Base-by-base conservation (phyloP, 2,113 vertebrate species). In the Apaloderma vittatum region DNA sequence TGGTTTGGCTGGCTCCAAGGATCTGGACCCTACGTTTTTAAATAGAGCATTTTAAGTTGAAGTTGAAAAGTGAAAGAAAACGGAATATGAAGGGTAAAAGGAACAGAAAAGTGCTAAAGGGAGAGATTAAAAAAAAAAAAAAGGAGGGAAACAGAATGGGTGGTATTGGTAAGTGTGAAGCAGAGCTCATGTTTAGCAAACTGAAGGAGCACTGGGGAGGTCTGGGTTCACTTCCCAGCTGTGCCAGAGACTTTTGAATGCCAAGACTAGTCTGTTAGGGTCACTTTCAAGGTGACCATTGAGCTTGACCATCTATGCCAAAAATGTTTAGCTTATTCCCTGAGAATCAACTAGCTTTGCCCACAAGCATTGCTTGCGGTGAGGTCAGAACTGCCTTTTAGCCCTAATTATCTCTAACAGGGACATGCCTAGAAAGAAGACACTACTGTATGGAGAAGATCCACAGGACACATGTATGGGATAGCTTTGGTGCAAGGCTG, bases 1-100 rank as follows among this genome's bases (percentile, higher is more conserved):
- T 96, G 96, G 95, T 91, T 97, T 97, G 90, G 94, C 94, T 96
- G 94, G 76, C 88, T 93, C 59, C 8, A 4, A 95, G 90, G 94
- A 95, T 93, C 80, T 97, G 88, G 86, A n/a, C 90, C 88, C 68
- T 86, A 67, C 67, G 21, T 84, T 95, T 93, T 96, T 88, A 97
- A 94, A 96, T 45, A 90, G 20, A 92, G 32, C 57, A 80, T 93
- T 96, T 94, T 57, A 88, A 87, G 63, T 55, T 70, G 52, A 83
- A 93, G 86, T 90, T 82, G 81, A 93, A 93, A 97, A 90, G 90
- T 61, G 75, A 86, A 97, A 86, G 86, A 92, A 88, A 95, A 77
- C 0, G 6, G 92, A 93, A 40, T 88, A 84, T 54, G 82, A 78
- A 96, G 92, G 90, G 82, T 71, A 95, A 94, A 90, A 92, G 40